Conservation (phyloP, 2,797 vertebrate species). For the Dromococcyx pavoninus region DNA sequence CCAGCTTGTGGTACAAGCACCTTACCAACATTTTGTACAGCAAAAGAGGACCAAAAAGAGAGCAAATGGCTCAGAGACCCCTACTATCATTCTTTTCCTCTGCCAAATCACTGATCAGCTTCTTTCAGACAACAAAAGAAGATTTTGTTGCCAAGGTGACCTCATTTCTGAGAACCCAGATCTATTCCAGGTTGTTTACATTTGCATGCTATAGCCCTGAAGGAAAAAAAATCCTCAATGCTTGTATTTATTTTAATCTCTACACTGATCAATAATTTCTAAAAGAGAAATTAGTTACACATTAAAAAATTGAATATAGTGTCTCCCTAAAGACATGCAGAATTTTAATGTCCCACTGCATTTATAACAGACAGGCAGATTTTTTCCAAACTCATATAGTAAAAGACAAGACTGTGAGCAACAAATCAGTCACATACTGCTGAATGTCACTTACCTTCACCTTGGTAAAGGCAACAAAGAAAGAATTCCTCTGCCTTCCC, state of each 20-base stretch:
- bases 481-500: not conserved
- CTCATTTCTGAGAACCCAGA: constrained; percentile 38
- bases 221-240: not conserved
- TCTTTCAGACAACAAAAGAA: constrained; percentile 29
- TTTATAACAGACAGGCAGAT: not conserved
- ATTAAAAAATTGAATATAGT: not conserved
- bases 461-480: not conserved
- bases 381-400: not conserved
- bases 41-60: not conserved
- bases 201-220: not conserved
- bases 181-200: constrained; percentile 18
- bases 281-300: not conserved
- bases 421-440: not conserved
- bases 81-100: not conserved
- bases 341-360: not conserved
- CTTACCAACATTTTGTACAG: not conserved
- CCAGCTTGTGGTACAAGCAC: not conserved
- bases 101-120: constrained; percentile 42
- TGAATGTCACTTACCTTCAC: not conserved
- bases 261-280: not conserved
- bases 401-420: not conserved
- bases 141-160: constrained; percentile 62
- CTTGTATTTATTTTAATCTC: constrained; percentile 41
- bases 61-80: not conserved
- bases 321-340: not conserved